Percentiles rank a stretch among this genome's conserved stretches.
Evolutionary conservation across 2,113 vertebrate genomes (phyloP).

Genomic region (Nerophis ophidion): DNA sequence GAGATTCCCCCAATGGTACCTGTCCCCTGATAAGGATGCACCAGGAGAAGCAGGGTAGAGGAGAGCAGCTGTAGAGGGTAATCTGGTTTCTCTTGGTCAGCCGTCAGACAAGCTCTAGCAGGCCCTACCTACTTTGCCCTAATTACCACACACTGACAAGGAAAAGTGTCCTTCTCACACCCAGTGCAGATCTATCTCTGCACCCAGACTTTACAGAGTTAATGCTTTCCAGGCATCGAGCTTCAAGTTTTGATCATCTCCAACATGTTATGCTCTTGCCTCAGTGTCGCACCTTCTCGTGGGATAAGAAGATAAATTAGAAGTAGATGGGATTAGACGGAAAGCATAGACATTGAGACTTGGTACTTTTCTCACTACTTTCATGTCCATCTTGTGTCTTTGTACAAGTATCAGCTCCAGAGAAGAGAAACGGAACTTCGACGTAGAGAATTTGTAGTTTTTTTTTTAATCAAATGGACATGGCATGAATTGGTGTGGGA

Average conservation of each 20-base stretch:
- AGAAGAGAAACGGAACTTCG: background rate
- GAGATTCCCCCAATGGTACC: conserved; percentile 23
- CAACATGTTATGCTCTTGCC: conserved; percentile 49
- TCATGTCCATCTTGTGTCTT: background rate
- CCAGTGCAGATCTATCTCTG: conserved; percentile 16
- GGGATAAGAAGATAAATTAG: conserved; percentile 30
- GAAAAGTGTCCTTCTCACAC: conserved; percentile 45
- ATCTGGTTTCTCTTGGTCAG: conserved; percentile 70
- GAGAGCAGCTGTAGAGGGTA: conserved; percentile 68
- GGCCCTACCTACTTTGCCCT: conserved; percentile 54
- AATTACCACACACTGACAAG: conserved; percentile 66
- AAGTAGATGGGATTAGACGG: conserved; percentile 20
- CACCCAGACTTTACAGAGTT: conserved; percentile 50
- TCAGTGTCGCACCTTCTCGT: conserved; percentile 30
- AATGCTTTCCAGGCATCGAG: conserved; percentile 47
- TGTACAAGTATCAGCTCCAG: background rate
- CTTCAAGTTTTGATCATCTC: conserved; percentile 48
- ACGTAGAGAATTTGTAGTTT: too few species aligned
- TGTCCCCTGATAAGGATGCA: conserved; percentile 53
- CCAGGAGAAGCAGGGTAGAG: conserved; percentile 37
- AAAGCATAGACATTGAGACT: conserved; percentile 10
- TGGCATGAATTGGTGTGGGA: background rate
- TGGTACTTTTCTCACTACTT: background rate
- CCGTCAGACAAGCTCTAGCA: conserved; percentile 66
- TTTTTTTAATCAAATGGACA: background rate